phyloP scores from a whole-genome alignment of 2,113 vertebrate genomes.

The Proteles cristata region DNA sequence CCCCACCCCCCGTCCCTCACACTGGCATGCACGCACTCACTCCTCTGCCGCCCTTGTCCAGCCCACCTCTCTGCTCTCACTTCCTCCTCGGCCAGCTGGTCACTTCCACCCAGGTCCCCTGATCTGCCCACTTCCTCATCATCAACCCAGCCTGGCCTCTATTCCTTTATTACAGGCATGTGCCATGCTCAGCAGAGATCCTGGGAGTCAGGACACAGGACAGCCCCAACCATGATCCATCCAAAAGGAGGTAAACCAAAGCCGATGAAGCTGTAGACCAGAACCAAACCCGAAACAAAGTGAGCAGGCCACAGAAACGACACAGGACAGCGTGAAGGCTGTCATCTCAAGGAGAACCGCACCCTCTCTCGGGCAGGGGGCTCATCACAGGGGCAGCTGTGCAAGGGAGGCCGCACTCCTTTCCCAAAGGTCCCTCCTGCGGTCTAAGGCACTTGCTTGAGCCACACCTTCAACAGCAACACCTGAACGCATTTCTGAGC shows the following conservation, averaged over 20 bases:
- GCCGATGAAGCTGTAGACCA: neutral
- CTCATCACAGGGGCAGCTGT: neutral
- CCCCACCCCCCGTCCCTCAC: neutral
- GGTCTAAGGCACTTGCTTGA: neutral
- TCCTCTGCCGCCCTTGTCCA: neutral
- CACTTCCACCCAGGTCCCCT: neutral
- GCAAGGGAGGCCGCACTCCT: neutral
- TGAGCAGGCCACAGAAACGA: neutral
- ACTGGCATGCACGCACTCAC: rapidly evolving
- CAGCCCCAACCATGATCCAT: neutral
- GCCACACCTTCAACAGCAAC: neutral
- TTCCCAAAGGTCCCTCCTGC: neutral
- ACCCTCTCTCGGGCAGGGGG: neutral
- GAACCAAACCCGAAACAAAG: neutral
- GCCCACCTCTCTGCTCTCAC: neutral
- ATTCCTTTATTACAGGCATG: neutral
- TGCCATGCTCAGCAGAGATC: neutral
- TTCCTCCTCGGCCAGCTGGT: neutral
- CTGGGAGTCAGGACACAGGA: neutral
- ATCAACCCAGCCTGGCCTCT: neutral
- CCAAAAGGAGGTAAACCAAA: neutral
- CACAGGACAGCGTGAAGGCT: neutral
- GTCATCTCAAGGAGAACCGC: neutral
- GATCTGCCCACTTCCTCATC: neutral
- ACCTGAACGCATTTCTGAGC: neutral